phyloP scores from a whole-genome alignment of 1,140 invertebrate species.

The Drosophila orosa region DNA sequence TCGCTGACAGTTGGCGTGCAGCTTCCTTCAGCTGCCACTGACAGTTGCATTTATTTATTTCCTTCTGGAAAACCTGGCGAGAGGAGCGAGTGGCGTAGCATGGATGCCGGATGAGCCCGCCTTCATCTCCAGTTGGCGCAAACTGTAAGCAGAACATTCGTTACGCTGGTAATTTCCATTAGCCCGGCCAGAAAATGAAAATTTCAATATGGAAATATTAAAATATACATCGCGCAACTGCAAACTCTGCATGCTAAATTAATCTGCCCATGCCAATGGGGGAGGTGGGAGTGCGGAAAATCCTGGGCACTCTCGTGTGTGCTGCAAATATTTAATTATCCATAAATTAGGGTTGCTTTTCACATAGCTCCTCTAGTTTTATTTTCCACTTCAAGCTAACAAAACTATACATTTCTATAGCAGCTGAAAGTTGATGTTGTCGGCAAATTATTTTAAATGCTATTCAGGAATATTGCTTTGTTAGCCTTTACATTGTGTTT shows the following conservation, averaged over 20 bases:
- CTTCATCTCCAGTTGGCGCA: slow-evolving; percentile 20
- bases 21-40: slow-evolving; percentile 54
- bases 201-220: slow-evolving; percentile 38
- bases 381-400: not conserved
- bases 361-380: slow-evolving; percentile 5
- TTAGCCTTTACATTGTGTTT: not conserved
- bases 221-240: not conserved
- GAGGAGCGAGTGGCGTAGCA: not conserved
- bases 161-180: slow-evolving; percentile 53
- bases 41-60: slow-evolving; percentile 74
- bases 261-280: not conserved
- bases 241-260: slow-evolving; percentile 30
- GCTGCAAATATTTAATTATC: slow-evolving; percentile 69
- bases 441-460: not conserved
- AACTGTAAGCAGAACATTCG: slow-evolving; percentile 32
- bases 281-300: not conserved
- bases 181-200: slow-evolving; percentile 31
- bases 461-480: not conserved
- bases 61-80: slow-evolving; percentile 20
- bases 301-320: slow-evolving; percentile 9
- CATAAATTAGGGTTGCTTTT: slow-evolving; percentile 51
- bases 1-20: slow-evolving; percentile 70
- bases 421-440: not conserved
- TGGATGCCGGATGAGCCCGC: slow-evolving; percentile 4
- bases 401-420: not conserved